Base-by-base conservation (phyloP, 2,797 vertebrate species). In the Muraenolepis orangiensis region DNA sequence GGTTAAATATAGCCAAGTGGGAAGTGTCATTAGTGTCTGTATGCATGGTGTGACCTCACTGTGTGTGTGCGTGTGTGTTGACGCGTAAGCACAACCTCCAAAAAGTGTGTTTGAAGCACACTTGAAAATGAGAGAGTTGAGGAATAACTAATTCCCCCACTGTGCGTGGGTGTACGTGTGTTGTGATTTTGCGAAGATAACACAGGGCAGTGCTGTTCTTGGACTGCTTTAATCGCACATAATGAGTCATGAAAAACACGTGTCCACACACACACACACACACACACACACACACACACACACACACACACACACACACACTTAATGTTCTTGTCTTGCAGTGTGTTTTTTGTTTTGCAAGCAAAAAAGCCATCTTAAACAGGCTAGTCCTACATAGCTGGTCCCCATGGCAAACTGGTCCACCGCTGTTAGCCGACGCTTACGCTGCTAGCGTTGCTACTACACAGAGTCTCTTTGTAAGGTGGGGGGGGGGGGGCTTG, bases 391-490 rank as follows among this genome's bases (percentile, higher is more conserved):
- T 64, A 26, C n/a, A 26, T 73, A 80, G 82, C 82, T 82, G 81
- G 86, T 87, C 82, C 74, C 78, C 67, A 64, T 82, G 82, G 86
- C 84, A 87, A 83, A 84, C 70, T 77, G 72, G 75, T 72, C 7
- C 31, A 30, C 72, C 77, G 76, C 76, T 8, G 2, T 75, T 85
- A 74, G 71, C 82, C 78, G 76, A 72, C 86, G 57, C 57, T 64
- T 26, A 64, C 8, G 51, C 57, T 26, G 1, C 5, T n/a, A n/a
- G 26, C 57, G 57, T 64, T 26, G 57, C 57, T 34, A 34, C 3
- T 64, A 85, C 83, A 92, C 88, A 91, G 86, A 78, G 78, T 83
- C 78, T 89, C 90, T 91, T 91, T 91, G 90, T 92, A 74, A 51
- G 74, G 75, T 77, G 31, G 20, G 67, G 2, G 51, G 1, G n/a